These are phyloP conservation scores for Tinea trinotella DNA, from an alignment of 2,888 invertebrate genomes.

Conservation along the genomic window DNA sequence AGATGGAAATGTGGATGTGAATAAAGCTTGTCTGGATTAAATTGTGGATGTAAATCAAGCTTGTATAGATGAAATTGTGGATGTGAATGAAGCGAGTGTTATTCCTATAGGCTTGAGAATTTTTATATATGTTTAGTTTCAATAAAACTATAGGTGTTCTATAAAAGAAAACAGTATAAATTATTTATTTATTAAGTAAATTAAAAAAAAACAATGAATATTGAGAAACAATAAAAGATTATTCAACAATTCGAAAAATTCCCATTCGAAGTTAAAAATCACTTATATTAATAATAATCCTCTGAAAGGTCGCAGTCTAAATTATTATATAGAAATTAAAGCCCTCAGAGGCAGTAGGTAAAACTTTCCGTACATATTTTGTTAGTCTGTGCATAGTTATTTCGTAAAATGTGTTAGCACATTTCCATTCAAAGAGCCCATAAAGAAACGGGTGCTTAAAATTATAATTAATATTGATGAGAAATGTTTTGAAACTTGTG, in stretches of 20 bases:
- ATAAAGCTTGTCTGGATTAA: no score
- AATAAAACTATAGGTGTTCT: no score
- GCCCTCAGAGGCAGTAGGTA: neutral
- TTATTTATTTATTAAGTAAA: no score
- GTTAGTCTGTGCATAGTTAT: neutral
- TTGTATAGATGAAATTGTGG: no score
- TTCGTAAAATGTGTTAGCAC: neutral
- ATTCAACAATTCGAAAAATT: neutral
- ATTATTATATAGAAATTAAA: neutral
- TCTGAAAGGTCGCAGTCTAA: neutral
- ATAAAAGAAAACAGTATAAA: no score
- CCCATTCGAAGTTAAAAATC: neutral
- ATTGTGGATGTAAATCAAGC: no score
- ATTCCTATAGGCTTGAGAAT: no score
- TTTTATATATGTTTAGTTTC: no score
- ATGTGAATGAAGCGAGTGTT: no score
- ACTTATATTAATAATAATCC: neutral
- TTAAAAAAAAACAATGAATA: no score
- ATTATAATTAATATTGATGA: constrained; percentile 26
- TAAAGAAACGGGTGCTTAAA: constrained; percentile 21
- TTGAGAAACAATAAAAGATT: neutral
- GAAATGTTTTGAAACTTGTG: constrained; percentile 19
- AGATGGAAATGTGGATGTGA: no score
- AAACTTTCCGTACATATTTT: neutral
- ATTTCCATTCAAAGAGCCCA: neutral